Evolutionary conservation across 2,113 vertebrate genomes (phyloP).

Genomic region (Dromaius novaehollandiae): DNA sequence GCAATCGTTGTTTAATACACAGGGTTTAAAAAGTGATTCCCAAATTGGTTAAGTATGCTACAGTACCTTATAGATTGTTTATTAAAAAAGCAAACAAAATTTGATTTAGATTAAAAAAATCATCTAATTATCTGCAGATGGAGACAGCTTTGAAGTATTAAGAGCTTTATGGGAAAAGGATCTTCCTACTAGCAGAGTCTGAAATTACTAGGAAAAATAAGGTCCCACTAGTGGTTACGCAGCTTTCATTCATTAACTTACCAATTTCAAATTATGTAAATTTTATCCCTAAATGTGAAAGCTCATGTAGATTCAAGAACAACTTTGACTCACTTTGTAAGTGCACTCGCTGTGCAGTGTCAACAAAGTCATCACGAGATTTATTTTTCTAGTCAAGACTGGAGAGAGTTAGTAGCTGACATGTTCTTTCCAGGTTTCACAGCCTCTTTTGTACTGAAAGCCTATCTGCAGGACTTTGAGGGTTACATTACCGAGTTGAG

Average conservation of each 20-base stretch:
- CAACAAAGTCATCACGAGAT: neutral
- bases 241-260: neutral
- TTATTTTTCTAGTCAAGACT: neutral
- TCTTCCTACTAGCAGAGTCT: neutral
- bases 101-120: neutral
- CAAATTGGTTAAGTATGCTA: neutral
- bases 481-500: fast-evolving
- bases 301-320: neutral
- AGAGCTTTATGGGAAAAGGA: neutral
- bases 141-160: conserved; percentile 5
- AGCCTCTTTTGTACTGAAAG: neutral
- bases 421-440: neutral
- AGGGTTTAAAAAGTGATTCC: neutral
- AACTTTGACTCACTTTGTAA: neutral
- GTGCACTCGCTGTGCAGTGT: neutral
- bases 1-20: neutral
- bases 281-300: neutral
- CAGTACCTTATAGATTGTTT: neutral
- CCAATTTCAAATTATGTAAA: neutral
- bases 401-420: fast-evolving
- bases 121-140: conserved; percentile 2
- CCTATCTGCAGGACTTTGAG: neutral
- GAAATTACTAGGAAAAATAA: neutral
- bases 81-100: neutral
- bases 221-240: neutral